Base-by-base conservation (phyloP, 1,140 invertebrate genomes). In the Drosophila punjabiensis region DNA sequence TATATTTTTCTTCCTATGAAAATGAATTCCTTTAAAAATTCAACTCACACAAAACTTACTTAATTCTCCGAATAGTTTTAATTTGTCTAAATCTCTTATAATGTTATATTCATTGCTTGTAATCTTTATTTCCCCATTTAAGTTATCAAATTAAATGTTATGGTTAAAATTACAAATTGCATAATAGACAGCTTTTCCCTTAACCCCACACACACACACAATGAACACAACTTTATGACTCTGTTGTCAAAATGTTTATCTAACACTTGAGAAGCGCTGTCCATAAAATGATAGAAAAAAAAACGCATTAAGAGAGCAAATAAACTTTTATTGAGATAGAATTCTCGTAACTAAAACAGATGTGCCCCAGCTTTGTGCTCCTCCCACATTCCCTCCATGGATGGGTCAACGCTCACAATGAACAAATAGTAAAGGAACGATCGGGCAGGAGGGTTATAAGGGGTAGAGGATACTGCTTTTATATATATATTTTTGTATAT, bases 221-320 rank as follows among this genome's bases (percentile, higher is more conserved):
- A 45, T 37, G 28, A 61, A 45, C 18, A 50, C 30, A 82, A 78
- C 68, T 83, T 89, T 77, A 88, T 78, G 84, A 75, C 76, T 63
- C 63, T 48, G 70, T 75, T 87, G 83, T 87, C 85, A 89, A 89
- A 87, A 88, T 87, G 73, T 84, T 87, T 87, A 89, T 89, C 85
- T 89, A 81, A 75, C 85, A 89, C 85, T 84, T 64, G 83, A 85
- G 52, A 62, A 63, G 78, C 60, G 61, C 50, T 77, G 66, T 59
- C 60, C 43, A 79, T 78, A 79, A 66, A 81, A 80, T 80, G 76
- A 80, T 87, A 79, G 83, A 85, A 82, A 61, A 62, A 56, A 77
- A 82, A 63, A 73, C 68, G 66, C 75, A 78, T 78, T 78, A 62
- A 70, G 76, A 47, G 75, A 50, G 79, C 75, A 82, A 87, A 87